Base-by-base conservation (phyloP, 2,888 invertebrate genomes). In the Drosophila peninsularis region DNA sequence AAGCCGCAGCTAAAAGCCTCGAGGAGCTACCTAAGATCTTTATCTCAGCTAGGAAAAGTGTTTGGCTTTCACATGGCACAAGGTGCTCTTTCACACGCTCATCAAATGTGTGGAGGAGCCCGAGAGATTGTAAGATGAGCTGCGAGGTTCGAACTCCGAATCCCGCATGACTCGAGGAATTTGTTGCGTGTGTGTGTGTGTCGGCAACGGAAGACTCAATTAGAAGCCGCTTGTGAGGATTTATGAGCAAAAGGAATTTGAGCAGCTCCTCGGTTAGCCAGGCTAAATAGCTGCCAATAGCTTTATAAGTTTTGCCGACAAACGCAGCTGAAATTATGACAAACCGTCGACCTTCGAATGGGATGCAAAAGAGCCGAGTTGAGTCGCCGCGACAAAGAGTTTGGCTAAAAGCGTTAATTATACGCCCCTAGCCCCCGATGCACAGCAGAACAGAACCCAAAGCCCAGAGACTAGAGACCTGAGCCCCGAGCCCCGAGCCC, bases 341-440 rank as follows among this genome's bases (percentile, higher is more conserved):
- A 86, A 90, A 85, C 71, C 71, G 61, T 21, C 84, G 86, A 81
- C 89, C 87, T 90, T 90, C 89, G 61, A 49, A 55, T 10, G 37
- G 52, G 37, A 80, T 86, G 84, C 84, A 83, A 83, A 86, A 69
- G 84, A 86, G 67, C 61, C 64, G 73, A 71, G 21, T 41, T 21
- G 41, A 41, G 41, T 11, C 30, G 45, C 72, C 67, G 69, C 74
- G 75, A 78, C 70, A 79, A 80, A 82, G 82, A 86, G 82, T 86
- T 79, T 80, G 88, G 88, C 86, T 89, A 91, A 90, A 91, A 90
- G 90, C 90, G 90, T 90, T 90, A 90, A 90, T 91, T 91, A 91
- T 82, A 77, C 82, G 75, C 87, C 84, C 71, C 70, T 32, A 21
- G 44, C 0, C 45, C 47, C 56, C 66, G 21, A 32, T 14, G 19